phyloP scores from a whole-genome alignment of 53 echinoderm and acorn worm species.

The Paelopatides confundens region DNA sequence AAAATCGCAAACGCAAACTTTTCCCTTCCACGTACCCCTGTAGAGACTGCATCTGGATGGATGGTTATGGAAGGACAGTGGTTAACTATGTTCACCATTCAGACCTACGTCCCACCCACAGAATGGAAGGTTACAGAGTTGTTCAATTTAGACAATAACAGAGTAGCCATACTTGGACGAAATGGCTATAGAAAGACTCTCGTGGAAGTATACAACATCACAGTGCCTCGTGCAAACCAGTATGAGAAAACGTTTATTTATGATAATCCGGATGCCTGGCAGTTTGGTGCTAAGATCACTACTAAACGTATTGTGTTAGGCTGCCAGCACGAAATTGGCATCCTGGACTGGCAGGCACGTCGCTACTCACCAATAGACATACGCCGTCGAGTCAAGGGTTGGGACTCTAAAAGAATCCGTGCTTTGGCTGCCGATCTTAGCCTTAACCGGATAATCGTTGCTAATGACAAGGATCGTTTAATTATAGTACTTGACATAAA shows the following conservation, averaged over 20 bases:
- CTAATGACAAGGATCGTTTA: conserved; percentile 2
- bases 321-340: not conserved
- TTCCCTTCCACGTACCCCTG: no score
- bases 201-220: not conserved
- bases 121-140: conserved; percentile 17
- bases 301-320: not conserved
- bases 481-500: not conserved
- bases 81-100: not conserved
- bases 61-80: not conserved
- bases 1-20: no score
- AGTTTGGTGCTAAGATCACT: conserved; percentile 4
- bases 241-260: not conserved
- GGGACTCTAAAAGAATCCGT: conserved; percentile 4
- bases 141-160: not conserved
- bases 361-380: not conserved
- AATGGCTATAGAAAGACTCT: not conserved
- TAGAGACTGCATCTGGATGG: not conserved
- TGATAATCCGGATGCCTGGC: not conserved
- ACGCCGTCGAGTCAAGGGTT: not conserved
- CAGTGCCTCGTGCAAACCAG: not conserved
- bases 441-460: not conserved
- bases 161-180: conserved; percentile 16
- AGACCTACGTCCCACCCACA: not conserved
- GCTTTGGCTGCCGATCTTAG: not conserved
- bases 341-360: not conserved